Conservation (phyloP, 2,113 vertebrate genomes). For the Entosphenus tridentatus region DNA sequence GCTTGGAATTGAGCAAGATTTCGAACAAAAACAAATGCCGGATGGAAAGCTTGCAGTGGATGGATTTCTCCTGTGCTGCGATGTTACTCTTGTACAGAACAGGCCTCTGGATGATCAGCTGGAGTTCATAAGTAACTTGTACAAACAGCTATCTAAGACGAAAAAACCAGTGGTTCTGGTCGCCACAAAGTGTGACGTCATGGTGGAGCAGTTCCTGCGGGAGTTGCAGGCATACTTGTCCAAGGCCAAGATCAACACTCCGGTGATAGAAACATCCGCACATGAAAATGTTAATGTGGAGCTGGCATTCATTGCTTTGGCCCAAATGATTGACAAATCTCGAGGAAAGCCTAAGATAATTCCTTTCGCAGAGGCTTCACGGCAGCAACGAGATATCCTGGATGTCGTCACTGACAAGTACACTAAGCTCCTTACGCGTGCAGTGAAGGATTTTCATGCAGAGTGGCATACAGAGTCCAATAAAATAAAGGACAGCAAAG, state of each 20-base stretch:
- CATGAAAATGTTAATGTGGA: slow-evolving; percentile 66
- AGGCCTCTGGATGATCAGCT: slow-evolving; percentile 94
- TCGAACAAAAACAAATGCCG: slow-evolving; percentile 98
- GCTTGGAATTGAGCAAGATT: slow-evolving; percentile 93
- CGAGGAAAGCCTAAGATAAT: slow-evolving; percentile 85
- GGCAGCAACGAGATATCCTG: slow-evolving; percentile 66
- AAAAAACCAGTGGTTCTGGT: slow-evolving; percentile 87
- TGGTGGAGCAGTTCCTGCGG: slow-evolving; percentile 81
- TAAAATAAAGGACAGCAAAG: slow-evolving; percentile 54
- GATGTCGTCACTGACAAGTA: slow-evolving; percentile 66
- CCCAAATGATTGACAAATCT: slow-evolving; percentile 91
- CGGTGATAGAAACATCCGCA: slow-evolving; percentile 73
- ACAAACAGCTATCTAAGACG: slow-evolving; percentile 66
- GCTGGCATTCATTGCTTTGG: slow-evolving; percentile 67
- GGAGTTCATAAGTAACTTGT: slow-evolving; percentile 88
- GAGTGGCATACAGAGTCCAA: slow-evolving; percentile 77
- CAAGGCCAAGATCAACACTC: slow-evolving; percentile 67
- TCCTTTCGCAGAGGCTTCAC: slow-evolving; percentile 80
- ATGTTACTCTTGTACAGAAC: slow-evolving; percentile 89
- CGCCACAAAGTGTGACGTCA: slow-evolving; percentile 88
- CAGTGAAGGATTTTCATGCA: slow-evolving; percentile 76
- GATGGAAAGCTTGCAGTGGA: slow-evolving; percentile 84
- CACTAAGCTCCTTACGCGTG: slow-evolving; percentile 64
- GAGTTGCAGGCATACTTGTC: slow-evolving; percentile 80
- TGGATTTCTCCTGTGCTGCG: slow-evolving; percentile 84